Base-by-base conservation (phyloP, 2,888 invertebrate genomes). In the Piscicola geometra region DNA sequence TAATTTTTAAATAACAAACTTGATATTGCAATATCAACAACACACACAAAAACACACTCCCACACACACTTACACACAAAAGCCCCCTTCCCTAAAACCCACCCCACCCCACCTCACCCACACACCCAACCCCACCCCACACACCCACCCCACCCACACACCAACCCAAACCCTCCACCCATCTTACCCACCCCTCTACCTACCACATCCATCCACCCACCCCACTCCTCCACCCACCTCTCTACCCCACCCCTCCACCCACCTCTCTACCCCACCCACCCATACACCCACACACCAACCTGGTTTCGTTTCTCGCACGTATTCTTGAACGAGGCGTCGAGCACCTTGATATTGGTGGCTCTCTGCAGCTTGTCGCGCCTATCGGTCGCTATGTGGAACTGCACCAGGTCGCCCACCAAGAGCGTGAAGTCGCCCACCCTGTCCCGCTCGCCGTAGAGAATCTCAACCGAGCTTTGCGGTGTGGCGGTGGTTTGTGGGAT, bases 301-400 rank as follows among this genome's bases (percentile, higher is more conserved):
- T 56, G 60, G n/a, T n/a, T 56, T 30, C 73, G 52, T 56, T 73
- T 73, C 73, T 73, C 73, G 41, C 73, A 73, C 33, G 32, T 73
- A 36, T 73, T 73, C n/a, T 28, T 52, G 41, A 73, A 73, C 3
- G 73, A 56, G 35, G 73, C 95, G 80, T 93, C 92, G 15, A 83
- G 77, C 0, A 85, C 79, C 36, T 91, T 90, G 76, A 98, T 96
- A 82, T 93, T 92, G 36, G 96, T 96, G 66, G 97, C 96, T 78
- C 96, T 90, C 85, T 94, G 93, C 79, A 96, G 88, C 84, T 93
- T 93, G 87, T 97, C 96, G 78, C 97, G 89, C 32, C 97, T 89
- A 86, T 98, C 97, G 0, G 94, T 95, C n/a, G 96, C 97, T 81
- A 97, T 90, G 83, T 90, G 90, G 85, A 97, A 97, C 86, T 94